These are phyloP conservation scores for Leptinotarsa peninsularis DNA, from an alignment of 2,888 invertebrate genomes.

Conservation along the genomic window DNA sequence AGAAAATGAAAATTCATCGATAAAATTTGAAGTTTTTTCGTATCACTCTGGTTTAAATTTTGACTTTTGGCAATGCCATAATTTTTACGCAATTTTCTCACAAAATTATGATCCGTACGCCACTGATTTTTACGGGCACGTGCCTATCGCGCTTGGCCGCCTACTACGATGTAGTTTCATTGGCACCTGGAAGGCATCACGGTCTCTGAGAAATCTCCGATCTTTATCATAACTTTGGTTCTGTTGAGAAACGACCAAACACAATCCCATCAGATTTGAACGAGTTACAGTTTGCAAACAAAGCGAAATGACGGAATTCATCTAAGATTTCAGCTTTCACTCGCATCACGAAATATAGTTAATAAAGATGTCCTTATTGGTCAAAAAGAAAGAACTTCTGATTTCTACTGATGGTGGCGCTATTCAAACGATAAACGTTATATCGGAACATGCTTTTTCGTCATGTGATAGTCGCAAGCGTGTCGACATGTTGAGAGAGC, in stretches of 20 bases:
- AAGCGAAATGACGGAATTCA: neutral
- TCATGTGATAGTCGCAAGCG: no score
- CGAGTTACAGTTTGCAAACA: neutral
- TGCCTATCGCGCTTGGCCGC: slow-evolving; percentile 59
- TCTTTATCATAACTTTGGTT: slow-evolving; percentile 50
- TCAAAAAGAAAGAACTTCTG: no score
- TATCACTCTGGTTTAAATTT: no score
- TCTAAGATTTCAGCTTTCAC: neutral
- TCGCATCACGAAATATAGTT: neutral
- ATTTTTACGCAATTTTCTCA: no score
- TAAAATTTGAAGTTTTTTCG: no score
- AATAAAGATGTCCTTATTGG: no score
- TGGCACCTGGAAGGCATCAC: slow-evolving; percentile 57
- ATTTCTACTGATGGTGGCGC: no score
- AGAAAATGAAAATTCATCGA: no score
- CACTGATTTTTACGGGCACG: slow-evolving; percentile 55
- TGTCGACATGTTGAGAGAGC: no score
- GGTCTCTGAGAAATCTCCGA: slow-evolving; percentile 56
- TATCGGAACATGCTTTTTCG: no score
- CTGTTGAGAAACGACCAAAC: slow-evolving; percentile 2
- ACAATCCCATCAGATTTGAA: neutral
- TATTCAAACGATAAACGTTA: no score
- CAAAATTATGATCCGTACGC: slow-evolving; percentile 18
- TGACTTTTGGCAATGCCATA: no score
- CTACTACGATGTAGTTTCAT: slow-evolving; percentile 53